phyloP scores from a whole-genome alignment of 1,140 invertebrate species.

The Brachionus rotundiformis region DNA sequence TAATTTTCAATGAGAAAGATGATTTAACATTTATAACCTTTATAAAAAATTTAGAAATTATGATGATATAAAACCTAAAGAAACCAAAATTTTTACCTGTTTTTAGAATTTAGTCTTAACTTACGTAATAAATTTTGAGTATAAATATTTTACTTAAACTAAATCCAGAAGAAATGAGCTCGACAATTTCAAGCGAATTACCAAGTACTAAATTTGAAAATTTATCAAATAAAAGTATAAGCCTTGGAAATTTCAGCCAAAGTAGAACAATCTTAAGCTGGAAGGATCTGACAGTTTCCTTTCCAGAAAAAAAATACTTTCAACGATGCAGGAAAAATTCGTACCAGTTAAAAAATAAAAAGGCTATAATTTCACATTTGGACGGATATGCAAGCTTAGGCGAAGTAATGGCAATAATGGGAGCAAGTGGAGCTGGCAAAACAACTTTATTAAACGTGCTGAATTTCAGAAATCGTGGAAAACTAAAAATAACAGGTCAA shows the following conservation, averaged over 20 bases:
- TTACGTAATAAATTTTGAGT: too few species aligned
- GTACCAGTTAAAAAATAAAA: neutral
- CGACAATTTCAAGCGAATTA: neutral
- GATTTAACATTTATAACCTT: too few species aligned
- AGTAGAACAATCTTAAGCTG: neutral
- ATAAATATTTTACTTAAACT: too few species aligned
- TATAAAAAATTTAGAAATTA: too few species aligned
- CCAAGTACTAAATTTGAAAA: neutral
- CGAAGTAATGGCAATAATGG: constrained; percentile 86
- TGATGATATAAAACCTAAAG: too few species aligned
- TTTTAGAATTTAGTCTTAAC: too few species aligned
- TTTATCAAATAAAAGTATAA: too few species aligned
- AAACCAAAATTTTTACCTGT: too few species aligned
- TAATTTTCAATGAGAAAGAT: too few species aligned
- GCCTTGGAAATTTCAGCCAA: neutral
- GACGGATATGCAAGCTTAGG: constrained; percentile 82
- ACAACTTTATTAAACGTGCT: constrained; percentile 88
- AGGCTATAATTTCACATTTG: constrained; percentile 64
- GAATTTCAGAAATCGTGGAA: constrained; percentile 75
- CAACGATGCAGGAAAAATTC: neutral
- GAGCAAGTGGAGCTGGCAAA: constrained; percentile 74
- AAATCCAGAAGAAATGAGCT: neutral
- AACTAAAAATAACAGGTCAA: constrained; percentile 74
- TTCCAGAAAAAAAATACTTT: neutral
- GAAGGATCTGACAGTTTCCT: neutral